Evolutionary conservation across 2,113 vertebrate species (phyloP), one percentile per base, ranked within the genome.

Genomic region (Gavialis gangeticus): DNA sequence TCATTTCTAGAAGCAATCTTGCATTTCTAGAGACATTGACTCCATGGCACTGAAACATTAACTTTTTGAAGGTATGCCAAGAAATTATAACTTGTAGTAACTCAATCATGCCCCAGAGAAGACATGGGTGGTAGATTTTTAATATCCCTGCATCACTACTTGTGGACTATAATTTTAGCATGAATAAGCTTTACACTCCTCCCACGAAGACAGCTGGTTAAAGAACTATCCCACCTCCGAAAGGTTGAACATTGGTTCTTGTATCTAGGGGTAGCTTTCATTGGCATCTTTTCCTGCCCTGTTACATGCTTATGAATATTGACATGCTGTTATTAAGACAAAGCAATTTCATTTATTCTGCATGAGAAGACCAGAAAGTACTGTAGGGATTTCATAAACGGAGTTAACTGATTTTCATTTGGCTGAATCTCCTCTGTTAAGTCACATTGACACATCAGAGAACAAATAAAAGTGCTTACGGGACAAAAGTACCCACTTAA

Each of bases 21-120:
- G 67, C 67, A 77, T 92, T 97, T 84, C 63, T 80, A 93, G 85
- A 92, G 75, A 76, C 34, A 71, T 12, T 82, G 82, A 64, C n/a
- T 89, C 80, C 64, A 25, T 58, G 15, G 46, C 25, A 9, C 12
- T 25, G 66, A 34, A 46, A 46, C 12, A 91, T 77, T 91, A 88
- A 93, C 63, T 28, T n/a, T 4, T 88, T 78, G 62, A 91, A 93
- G 77, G 76, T 11, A 84, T 25, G n/a, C 27, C 62, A 91, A 62
- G 58, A 86, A 89, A 92, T 34, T 28, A 4, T 84, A 54, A 85
- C 91, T 87, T 46, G 2, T 1, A 69, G 37, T 19, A 59, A 54
- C 30, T 89, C 64, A 10, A 75, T 4, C 85, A 17, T 21, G 11
- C 75, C 62, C 55, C 58, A 81, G 60, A 84, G 34, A 7, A 10